Percentiles rank a stretch among this genome's conserved stretches.
Evolutionary conservation across 2,888 invertebrate genomes (phyloP).

Genomic region (Macrostomum cliftonense): DNA sequence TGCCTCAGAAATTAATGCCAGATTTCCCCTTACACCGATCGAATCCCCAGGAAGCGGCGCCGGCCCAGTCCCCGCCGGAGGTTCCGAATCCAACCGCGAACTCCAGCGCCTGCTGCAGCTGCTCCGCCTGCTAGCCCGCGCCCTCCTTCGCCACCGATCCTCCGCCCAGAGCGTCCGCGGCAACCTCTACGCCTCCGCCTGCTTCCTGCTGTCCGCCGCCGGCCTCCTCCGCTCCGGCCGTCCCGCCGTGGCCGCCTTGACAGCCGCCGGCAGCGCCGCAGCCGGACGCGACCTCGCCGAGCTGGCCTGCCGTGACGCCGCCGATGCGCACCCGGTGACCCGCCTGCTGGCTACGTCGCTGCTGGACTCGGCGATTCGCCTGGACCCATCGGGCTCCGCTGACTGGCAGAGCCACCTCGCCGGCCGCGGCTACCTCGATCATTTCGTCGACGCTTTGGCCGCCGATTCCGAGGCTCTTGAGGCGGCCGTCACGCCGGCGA

Average conservation of each 20-base stretch:
- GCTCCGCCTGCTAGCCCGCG: not conserved
- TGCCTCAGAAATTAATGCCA: too few relatives aligned
- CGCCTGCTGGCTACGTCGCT: conserved; percentile 63
- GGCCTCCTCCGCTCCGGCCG: conserved; percentile 43
- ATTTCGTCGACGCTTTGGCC: conserved; percentile 58
- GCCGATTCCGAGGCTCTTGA: conserved; percentile 54
- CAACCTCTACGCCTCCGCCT: conserved; percentile 62
- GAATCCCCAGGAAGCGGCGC: too few relatives aligned
- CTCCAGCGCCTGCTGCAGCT: too few relatives aligned
- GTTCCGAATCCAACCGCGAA: too few relatives aligned
- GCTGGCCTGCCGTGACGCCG: conserved; percentile 63
- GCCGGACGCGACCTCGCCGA: conserved; percentile 40
- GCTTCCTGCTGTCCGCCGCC: conserved; percentile 47
- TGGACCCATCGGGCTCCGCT: conserved; percentile 43
- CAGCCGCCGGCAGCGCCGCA: conserved; percentile 6
- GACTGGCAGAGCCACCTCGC: conserved; percentile 44
- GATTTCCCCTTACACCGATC: too few relatives aligned
- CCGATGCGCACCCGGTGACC: conserved; percentile 68
- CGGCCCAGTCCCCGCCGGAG: too few relatives aligned
- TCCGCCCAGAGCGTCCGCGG: conserved; percentile 64
- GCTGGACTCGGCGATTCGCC: conserved; percentile 55
- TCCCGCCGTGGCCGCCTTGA: conserved; percentile 29
- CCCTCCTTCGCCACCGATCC: conserved; percentile 39
- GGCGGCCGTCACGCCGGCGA: conserved; percentile 44
- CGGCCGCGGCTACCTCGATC: conserved; percentile 50